These are phyloP conservation scores for Pollimyrus isidori DNA, from an alignment of 2,113 vertebrate species.

Conservation along the genomic window DNA sequence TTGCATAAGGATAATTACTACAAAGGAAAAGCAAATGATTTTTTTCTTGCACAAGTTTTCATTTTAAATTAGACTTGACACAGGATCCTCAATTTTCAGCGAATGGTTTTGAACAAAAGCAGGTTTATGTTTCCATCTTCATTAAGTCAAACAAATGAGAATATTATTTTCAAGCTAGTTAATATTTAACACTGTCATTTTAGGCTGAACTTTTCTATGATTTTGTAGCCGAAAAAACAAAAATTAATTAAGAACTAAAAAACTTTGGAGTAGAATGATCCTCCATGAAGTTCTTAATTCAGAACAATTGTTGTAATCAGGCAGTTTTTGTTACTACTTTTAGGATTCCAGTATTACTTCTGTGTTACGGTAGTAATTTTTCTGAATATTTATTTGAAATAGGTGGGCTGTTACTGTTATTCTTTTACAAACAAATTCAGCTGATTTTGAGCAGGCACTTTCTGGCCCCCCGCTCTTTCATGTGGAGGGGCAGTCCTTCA, in stretches of 20 bases:
- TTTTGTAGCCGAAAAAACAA: neutral
- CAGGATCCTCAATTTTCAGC: neutral
- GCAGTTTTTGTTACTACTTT: neutral
- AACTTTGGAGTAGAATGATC: neutral
- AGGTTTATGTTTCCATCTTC: neutral
- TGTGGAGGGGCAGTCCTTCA: neutral
- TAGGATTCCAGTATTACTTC: neutral
- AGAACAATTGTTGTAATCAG: neutral
- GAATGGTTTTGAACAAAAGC: neutral
- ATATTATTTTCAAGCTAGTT: neutral
- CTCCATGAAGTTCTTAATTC: neutral
- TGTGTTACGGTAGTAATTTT: neutral
- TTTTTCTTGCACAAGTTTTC: neutral
- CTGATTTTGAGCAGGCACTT: neutral
- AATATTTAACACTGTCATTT: neutral
- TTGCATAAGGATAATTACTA: neutral
- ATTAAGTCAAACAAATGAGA: neutral
- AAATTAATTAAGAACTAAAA: neutral
- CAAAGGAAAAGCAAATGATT: neutral
- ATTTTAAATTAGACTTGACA: neutral
- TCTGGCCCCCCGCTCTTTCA: neutral
- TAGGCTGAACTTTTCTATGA: neutral
- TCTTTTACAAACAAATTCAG: neutral
- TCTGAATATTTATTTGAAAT: neutral
- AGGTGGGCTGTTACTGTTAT: neutral